Evolutionary conservation across 1,140 invertebrate genomes (phyloP).

Genomic region (Sesamia nonagrioides): DNA sequence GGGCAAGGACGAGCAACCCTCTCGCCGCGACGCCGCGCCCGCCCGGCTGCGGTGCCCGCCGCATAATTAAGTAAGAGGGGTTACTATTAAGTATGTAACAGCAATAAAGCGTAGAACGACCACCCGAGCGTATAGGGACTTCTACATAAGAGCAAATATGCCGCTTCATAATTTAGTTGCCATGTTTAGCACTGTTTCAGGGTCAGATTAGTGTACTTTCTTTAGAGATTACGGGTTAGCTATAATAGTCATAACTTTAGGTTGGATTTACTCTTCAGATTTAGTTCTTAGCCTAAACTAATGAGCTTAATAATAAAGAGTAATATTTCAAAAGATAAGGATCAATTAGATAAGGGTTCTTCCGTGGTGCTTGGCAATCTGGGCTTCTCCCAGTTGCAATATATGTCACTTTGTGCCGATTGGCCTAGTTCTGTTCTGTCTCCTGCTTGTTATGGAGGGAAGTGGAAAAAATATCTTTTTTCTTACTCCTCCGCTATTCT

Average conservation of each 20-base stretch:
- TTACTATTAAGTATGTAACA: conserved; percentile 84
- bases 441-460: no score
- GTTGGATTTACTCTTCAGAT: no score
- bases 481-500: no score
- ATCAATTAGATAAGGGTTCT: no score
- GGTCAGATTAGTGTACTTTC: neutral
- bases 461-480: no score
- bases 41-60: conserved; percentile 68
- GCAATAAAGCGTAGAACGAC: conserved; percentile 72
- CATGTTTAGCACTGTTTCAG: conserved; percentile 50
- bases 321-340: no score
- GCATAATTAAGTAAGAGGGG: conserved; percentile 84
- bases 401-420: no score
- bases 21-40: conserved; percentile 56
- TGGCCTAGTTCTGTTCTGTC: no score
- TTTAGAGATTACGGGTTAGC: neutral
- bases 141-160: conserved; percentile 71
- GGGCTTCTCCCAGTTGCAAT: no score
- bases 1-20: conserved; percentile 65
- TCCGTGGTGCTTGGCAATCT: no score
- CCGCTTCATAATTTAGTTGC: conserved; percentile 67
- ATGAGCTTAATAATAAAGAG: no score
- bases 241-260: neutral
- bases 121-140: conserved; percentile 64
- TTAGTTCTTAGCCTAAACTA: no score